Conservation (phyloP, 2,113 vertebrate genomes). For the Taurulus bubalis region DNA sequence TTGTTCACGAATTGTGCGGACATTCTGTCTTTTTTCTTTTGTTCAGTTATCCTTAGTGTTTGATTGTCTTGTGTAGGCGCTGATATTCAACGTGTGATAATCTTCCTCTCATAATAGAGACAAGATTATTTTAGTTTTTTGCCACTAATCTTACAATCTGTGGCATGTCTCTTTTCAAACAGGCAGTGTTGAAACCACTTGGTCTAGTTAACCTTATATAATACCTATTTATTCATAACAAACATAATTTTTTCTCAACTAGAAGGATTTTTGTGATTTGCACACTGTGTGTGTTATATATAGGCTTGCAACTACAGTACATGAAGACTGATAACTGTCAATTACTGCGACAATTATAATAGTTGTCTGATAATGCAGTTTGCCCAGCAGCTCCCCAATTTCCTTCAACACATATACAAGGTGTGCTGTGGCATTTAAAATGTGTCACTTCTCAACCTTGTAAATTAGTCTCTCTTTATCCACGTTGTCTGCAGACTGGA, state of each 20-base stretch:
- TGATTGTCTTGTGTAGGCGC: slow-evolving; percentile 24
- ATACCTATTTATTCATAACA: background rate
- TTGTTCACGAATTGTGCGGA: background rate
- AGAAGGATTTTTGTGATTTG: too few relatives aligned
- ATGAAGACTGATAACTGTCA: background rate
- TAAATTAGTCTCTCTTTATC: background rate
- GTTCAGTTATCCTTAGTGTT: background rate
- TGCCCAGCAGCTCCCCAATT: background rate
- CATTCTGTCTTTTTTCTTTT: background rate
- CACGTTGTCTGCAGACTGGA: background rate
- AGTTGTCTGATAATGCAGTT: background rate
- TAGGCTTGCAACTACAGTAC: background rate
- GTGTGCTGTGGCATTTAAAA: background rate
- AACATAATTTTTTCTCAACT: background rate
- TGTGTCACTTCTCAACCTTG: background rate
- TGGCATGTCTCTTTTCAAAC: slow-evolving; percentile 11
- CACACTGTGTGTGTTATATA: background rate
- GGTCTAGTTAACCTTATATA: background rate
- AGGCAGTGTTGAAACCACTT: background rate
- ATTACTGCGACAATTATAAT: background rate
- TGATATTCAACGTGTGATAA: background rate
- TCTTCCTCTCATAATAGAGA: slow-evolving; percentile 1
- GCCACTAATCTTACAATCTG: background rate
- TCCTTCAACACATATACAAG: background rate
- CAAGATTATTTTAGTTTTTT: slow-evolving; percentile 16